Conservation (phyloP, 2,888 invertebrate genomes). For the Apotomis capreana region DNA sequence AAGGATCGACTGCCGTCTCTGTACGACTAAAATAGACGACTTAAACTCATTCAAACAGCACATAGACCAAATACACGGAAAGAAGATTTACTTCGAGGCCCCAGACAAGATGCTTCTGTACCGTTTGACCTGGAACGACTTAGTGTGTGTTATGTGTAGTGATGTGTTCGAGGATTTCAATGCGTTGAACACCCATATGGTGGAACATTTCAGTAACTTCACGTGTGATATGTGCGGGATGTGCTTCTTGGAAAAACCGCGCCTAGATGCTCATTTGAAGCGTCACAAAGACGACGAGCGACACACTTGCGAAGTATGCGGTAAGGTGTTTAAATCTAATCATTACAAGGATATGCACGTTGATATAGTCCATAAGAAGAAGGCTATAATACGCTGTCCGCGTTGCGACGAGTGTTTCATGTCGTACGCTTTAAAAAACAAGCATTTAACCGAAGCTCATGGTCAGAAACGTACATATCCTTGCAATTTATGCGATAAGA, state of each 20-base stretch:
- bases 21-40: slow-evolving; percentile 67
- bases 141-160: slow-evolving; percentile 75
- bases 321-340: slow-evolving; percentile 75
- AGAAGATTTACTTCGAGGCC: slow-evolving; percentile 75
- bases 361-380: slow-evolving; percentile 75
- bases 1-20: slow-evolving; percentile 71
- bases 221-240: slow-evolving; percentile 76
- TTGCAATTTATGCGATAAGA: slow-evolving; percentile 76
- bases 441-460: slow-evolving; percentile 73
- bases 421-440: slow-evolving; percentile 75
- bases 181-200: slow-evolving; percentile 73
- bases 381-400: slow-evolving; percentile 73
- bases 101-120: slow-evolving; percentile 73
- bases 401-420: slow-evolving; percentile 76
- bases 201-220: slow-evolving; percentile 75
- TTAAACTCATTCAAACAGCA: slow-evolving; percentile 70
- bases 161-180: slow-evolving; percentile 76
- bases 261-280: slow-evolving; percentile 77
- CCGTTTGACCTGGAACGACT: slow-evolving; percentile 71
- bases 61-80: slow-evolving; percentile 67
- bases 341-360: slow-evolving; percentile 79
- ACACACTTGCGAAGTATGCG: slow-evolving; percentile 80
- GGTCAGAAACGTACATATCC: slow-evolving; percentile 75
- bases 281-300: slow-evolving; percentile 78
- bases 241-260: slow-evolving; percentile 76